Conservation (phyloP, 2,113 vertebrate genomes). For the Myotis davidii region DNA sequence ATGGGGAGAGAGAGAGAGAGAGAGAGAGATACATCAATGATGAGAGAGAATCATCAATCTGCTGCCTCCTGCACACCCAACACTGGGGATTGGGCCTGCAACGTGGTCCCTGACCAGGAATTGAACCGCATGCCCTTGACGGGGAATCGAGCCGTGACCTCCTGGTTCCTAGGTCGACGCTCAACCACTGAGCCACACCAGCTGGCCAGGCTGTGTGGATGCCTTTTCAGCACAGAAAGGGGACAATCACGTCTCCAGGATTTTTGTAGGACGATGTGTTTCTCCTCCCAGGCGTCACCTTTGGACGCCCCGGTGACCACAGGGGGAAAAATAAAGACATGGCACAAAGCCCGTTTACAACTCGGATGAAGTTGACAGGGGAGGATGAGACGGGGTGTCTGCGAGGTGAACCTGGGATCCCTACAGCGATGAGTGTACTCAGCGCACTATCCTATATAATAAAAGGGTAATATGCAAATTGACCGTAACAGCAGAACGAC, state of each 20-base stretch:
- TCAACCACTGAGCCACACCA: neutral
- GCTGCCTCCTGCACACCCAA: too few species aligned
- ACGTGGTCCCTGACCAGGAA: too few species aligned
- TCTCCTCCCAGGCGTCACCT: neutral
- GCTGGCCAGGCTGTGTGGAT: fast-evolving
- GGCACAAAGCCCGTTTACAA: constrained; percentile 48
- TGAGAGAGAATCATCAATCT: too few species aligned
- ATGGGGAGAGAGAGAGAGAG: neutral
- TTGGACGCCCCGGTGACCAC: neutral
- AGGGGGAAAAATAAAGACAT: neutral
- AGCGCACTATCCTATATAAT: neutral
- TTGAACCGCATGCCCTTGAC: too few species aligned
- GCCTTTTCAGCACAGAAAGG: fast-evolving
- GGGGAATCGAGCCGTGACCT: too few species aligned
- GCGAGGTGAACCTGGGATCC: constrained; percentile 61
- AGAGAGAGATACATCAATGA: too few species aligned
- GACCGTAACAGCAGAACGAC: too few species aligned
- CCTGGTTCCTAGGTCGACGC: too few species aligned
- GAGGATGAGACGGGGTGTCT: constrained; percentile 34
- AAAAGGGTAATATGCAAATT: too few species aligned
- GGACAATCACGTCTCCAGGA: neutral
- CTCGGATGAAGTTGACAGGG: constrained; percentile 64
- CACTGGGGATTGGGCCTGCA: fast-evolving
- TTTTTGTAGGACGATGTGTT: neutral
- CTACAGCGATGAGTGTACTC: constrained; percentile 49